Base-by-base conservation (phyloP, 2,888 invertebrate species). In the Platypus cylindrus region DNA sequence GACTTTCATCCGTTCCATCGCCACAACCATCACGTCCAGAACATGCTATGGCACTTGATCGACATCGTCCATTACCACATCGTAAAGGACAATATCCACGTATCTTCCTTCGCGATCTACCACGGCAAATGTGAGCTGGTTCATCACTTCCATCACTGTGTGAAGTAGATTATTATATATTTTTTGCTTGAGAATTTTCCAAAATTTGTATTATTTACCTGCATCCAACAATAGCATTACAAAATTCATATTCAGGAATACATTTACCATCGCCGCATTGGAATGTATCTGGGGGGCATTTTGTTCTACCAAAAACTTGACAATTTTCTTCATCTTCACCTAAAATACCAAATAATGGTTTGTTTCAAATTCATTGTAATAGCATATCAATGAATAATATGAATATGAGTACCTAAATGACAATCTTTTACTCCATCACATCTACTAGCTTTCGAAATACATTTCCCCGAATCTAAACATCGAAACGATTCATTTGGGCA, bases 1-100 rank as follows among this genome's bases (percentile, higher is more conserved):
- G 75, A 42, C 72, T 73, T 62, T 91, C 90, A 55, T 90, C 90
- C 26, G 82, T 83, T 48, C 82, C 83, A 66, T 90, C 90, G 5
- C 90, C 90, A 54, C 90, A 90, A 13, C 90, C 90, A 58, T 90
- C 89, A 24, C 82, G 70, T 16, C 90, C 90, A 9, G 86, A 87
- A 60, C 90, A 90, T 3, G 85, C 77, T 41, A 90, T 84, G 1
- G 90, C 89, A 37, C 84, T 83, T 30, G 87, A 86, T 36, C 90
- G 70, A 59, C 90, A 90, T 38, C 86, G 69, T 2, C 87, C 87
- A 59, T 90, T 90, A 42, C 75, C 77, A 62, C 90, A 91, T 20
- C 80, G 71, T 56, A 87, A 74, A 23, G 89, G 89, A 53, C 89
- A 90, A 53, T 73, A 73, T 49, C 73, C 73, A 3, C 65, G 58